Base-by-base conservation (phyloP, 2,797 vertebrate genomes). In the Rhabdomys pumilio region DNA sequence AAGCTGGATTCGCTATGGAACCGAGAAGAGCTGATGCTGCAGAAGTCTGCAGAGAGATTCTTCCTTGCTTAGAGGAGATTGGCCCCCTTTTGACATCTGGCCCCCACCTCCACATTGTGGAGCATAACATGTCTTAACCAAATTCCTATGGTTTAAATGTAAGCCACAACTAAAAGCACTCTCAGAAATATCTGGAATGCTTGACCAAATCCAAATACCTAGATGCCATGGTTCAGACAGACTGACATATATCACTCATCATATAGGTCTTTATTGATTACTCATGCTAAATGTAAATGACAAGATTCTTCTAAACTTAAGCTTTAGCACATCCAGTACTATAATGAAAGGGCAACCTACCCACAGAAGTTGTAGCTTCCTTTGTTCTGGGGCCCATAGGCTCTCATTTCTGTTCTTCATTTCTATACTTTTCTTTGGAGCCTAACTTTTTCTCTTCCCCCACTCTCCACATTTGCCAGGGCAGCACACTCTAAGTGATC, bases 161-260 rank as follows among this genome's bases (percentile, higher is more conserved):
- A 81, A 75, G n/a, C 80, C n/a, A 90, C 24, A 87, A 29, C 24
- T 69, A 44, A 81, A 89, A 81, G 31, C 6, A 77, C 19, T 3
- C 19, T 72, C 34, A 38, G 69, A 96, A 96, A 88, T 83, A 91
- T 7, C 22, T 53, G n/a, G 82, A 73, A 50, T 41, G 13, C 86
- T 61, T n/a, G 14, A 34, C 41, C 29, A 84, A 65, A 84, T 47
- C 29, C 31, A 84, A 82, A 59, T 94, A 77, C 67, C 55, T 81
- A 24, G 47, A 3, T 59, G 55, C 20, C 31, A 14, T 53, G 47
- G 41, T 26, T 26, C 69, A 93, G 11, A 69, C 2, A 87, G 84
- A 5, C 22, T 90, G 50, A 79, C 61, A 75, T n/a, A 57, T 34
- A 90, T 77, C 69, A 84, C 3, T 41, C 41, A 90, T 93, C 47